Evolutionary conservation across 2,113 vertebrate species (phyloP).

Genomic region (Clarias magur): DNA sequence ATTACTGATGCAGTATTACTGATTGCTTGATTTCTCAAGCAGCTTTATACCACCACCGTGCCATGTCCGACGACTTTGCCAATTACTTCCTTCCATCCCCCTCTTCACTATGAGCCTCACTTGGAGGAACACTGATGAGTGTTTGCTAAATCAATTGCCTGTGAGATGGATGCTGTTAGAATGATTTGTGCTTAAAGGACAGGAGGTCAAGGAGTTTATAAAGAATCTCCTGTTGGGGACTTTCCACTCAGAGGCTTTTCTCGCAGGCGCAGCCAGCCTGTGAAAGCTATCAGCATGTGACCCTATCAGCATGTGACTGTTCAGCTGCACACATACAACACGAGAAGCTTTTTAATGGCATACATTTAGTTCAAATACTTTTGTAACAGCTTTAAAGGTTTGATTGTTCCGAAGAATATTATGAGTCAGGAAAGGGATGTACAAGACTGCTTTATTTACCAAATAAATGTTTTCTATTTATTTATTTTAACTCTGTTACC

Average conservation of each 20-base stretch:
- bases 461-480: background rate
- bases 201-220: conserved; percentile 24
- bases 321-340: conserved; percentile 10
- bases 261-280: conserved; percentile 21
- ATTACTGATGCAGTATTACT: background rate
- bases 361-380: background rate
- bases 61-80: background rate
- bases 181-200: conserved; percentile 38
- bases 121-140: background rate
- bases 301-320: conserved; percentile 22
- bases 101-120: background rate
- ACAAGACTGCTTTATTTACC: background rate
- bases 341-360: background rate
- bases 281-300: conserved; percentile 41
- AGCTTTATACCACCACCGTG: background rate
- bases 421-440: background rate
- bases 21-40: background rate
- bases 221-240: conserved; percentile 44
- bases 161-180: conserved; percentile 25
- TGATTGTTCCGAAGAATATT: background rate
- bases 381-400: background rate
- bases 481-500: background rate
- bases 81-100: background rate
- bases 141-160: conserved; percentile 28
- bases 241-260: conserved; percentile 51